Evolutionary conservation across 2,113 vertebrate species (phyloP).

Genomic region (Tauraco erythrolophus): DNA sequence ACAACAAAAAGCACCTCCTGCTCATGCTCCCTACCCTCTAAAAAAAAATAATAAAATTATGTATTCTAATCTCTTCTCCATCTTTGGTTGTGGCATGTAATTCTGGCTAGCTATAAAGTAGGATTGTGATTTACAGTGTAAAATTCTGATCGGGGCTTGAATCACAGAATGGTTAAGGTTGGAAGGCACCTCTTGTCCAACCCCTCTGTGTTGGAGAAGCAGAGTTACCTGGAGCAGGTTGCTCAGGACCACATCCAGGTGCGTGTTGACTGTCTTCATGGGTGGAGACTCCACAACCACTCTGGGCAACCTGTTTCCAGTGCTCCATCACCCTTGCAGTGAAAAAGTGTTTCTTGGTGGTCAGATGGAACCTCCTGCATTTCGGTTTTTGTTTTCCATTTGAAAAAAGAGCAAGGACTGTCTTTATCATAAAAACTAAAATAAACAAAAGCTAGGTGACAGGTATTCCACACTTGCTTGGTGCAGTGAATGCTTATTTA

Average conservation of each 20-base stretch:
- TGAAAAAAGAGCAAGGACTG: not conserved
- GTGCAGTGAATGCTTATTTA: not conserved
- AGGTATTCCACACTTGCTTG: not conserved
- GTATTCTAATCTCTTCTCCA: not conserved
- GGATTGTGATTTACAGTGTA: not conserved
- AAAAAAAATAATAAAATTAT: not conserved
- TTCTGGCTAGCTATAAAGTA: not conserved
- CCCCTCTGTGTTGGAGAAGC: not conserved
- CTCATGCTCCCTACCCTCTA: accelerated
- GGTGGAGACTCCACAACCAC: not conserved
- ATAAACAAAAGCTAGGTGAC: not conserved
- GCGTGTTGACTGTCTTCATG: not conserved
- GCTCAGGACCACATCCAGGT: not conserved
- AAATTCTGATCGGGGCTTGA: not conserved
- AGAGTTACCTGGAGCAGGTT: not conserved
- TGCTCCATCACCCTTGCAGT: not conserved
- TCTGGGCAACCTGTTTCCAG: not conserved
- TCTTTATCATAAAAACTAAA: not conserved
- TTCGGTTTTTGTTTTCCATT: not conserved
- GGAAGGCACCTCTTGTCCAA: not conserved
- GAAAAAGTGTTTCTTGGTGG: not conserved
- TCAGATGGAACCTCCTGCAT: not conserved
- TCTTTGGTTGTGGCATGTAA: not conserved
- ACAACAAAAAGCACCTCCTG: not conserved
- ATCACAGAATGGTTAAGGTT: not conserved